Evolutionary conservation across 2,113 vertebrate genomes (phyloP).

Genomic region (Marmota flaviventris): DNA sequence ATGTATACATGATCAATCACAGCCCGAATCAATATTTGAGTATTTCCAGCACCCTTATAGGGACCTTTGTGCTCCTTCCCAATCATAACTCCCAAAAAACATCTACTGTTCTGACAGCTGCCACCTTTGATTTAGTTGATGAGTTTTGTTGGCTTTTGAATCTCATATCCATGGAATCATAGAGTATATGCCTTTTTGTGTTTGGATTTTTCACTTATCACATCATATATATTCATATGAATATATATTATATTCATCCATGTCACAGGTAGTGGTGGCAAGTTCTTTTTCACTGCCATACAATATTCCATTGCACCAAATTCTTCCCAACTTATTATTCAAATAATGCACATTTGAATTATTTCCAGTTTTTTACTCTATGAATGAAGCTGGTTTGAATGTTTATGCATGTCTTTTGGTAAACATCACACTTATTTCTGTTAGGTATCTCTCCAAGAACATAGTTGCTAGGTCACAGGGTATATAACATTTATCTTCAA

Average conservation of each 20-base stretch:
- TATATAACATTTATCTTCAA: slow-evolving; percentile 17
- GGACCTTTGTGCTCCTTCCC: not conserved
- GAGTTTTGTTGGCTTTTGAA: not conserved
- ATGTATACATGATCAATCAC: not conserved
- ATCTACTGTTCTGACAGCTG: not conserved
- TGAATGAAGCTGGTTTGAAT: not conserved
- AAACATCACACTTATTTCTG: not conserved
- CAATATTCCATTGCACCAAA: not conserved
- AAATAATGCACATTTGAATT: not conserved
- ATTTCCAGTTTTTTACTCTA: not conserved
- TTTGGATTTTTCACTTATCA: not conserved
- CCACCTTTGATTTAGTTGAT: not conserved
- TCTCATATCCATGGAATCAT: not conserved
- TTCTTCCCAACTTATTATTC: not conserved
- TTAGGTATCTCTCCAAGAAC: not conserved
- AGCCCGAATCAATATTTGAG: not conserved
- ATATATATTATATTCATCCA: not conserved
- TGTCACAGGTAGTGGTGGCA: no score
- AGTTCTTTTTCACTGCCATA: not conserved
- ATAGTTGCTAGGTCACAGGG: not conserved
- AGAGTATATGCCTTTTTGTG: not conserved
- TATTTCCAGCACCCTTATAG: not conserved
- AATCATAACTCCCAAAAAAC: not conserved
- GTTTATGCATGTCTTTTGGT: not conserved
- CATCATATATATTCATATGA: not conserved